Base-by-base conservation (phyloP, 2,113 vertebrate genomes). In the Danio rerio region DNA sequence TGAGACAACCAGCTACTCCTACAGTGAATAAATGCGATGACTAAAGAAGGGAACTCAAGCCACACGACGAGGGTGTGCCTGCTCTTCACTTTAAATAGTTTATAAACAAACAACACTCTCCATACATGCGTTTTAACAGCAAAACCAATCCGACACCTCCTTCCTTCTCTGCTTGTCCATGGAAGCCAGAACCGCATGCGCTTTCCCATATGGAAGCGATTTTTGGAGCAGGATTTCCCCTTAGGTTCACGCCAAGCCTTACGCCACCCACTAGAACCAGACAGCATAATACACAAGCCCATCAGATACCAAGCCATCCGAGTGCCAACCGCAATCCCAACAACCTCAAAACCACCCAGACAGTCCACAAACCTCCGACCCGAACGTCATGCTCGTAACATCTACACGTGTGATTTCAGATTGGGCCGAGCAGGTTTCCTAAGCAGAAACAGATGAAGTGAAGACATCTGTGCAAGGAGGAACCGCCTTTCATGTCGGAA, bases 181-280 rank as follows among this genome's bases (percentile, higher is more conserved):
- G 6, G 18, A 74, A 81, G 74, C 80, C 53, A 77, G 31, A 78
- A 31, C 83, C 16, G 71, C 78, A 83, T 50, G 45, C 68, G 31
- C 31, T 31, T 31, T 31, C 70, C 55, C 88, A 89, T 82, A 85
- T 85, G 84, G 88, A 88, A 84, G 42, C 52, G 18, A 83, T 87
- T 89, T 79, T 21, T 42, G 10, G 15, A 16, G 18, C 76, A 74
- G 77, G 72, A 78, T 81, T 85, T 83, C 82, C 59, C 74, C 40
- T n/a, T 53, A 77, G 68, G 73, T 66, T 65, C 47, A 87, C 56
- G 62, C 81, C 83, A 72, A 83, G 80, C 20, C 43, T 70, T 7
- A 16, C 74, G 13, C 50, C 62, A 78, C 80, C 85, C 47, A 11
- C 59, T 80, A 63, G 47, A 83, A 53, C 72, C 55, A 85, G 81